Percentiles rank a stretch among this genome's conserved stretches.
Conservation (phyloP, 2,113 vertebrate genomes). For the Nyctereutes procyonoides region DNA sequence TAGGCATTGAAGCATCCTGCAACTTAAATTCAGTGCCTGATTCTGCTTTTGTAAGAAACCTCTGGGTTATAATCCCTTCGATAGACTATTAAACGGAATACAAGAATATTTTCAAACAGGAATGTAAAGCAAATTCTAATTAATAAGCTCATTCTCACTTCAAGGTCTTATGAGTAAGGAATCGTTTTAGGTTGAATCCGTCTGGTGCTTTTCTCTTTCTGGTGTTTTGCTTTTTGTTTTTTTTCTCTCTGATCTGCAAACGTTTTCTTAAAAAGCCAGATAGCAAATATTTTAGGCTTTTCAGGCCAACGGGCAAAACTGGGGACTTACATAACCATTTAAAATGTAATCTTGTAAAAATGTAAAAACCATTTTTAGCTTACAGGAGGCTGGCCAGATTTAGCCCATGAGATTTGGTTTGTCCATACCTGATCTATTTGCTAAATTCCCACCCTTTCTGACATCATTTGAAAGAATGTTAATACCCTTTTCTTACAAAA, state of each 20-base stretch:
- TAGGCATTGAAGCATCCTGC: not conserved
- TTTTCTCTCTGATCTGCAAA: not conserved
- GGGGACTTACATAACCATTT: not conserved
- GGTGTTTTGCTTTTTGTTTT: not conserved
- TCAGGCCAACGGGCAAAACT: not conserved
- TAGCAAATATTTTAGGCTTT: constrained; percentile 11
- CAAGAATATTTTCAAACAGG: constrained; percentile 16
- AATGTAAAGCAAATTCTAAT: constrained; percentile 15
- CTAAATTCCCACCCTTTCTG: constrained; percentile 11
- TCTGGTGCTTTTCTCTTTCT: not conserved
- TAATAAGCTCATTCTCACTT: not conserved
- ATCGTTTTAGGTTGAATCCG: not conserved
- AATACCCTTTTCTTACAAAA: constrained; percentile 7
- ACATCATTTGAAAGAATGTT: not conserved
- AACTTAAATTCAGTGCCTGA: not conserved
- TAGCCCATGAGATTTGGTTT: not conserved
- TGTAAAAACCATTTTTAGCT: constrained; percentile 10
- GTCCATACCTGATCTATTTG: not conserved
- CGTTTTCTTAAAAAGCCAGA: not conserved
- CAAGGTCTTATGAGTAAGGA: not conserved
- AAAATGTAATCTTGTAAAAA: not conserved
- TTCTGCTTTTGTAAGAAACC: constrained; percentile 2
- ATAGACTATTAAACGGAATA: not conserved
- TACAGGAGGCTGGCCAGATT: not conserved
- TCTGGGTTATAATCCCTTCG: not conserved